Evolutionary conservation across 1,140 invertebrate species (phyloP).

Genomic region (Drosophila fuyamai): DNA sequence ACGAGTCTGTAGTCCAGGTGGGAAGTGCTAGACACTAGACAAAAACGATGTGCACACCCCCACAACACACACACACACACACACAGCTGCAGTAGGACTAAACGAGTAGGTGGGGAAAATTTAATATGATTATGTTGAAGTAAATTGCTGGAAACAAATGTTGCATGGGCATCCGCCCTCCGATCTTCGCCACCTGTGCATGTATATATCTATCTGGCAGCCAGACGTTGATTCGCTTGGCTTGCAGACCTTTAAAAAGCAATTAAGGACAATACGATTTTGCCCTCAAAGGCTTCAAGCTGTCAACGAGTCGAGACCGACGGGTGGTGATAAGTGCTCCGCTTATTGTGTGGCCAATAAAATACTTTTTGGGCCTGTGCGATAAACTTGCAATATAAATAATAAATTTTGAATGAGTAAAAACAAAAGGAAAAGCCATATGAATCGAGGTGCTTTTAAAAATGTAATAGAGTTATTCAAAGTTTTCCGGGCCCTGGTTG

Average conservation of each 20-base stretch:
- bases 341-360: conserved; percentile 45
- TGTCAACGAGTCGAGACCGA: conserved; percentile 20
- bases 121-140: conserved; percentile 82
- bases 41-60: conserved; percentile 76
- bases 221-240: conserved; percentile 45
- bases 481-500: conserved; percentile 1
- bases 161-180: conserved; percentile 53
- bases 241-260: conserved; percentile 63
- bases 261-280: conserved; percentile 68
- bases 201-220: not conserved
- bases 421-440: conserved; percentile 1
- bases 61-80: conserved; percentile 4
- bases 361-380: conserved; percentile 16
- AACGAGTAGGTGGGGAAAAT: conserved; percentile 75
- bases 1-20: conserved; percentile 49
- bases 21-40: conserved; percentile 75
- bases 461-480: conserved; percentile 32
- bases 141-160: conserved; percentile 82
- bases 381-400: conserved; percentile 40
- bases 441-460: conserved; percentile 5
- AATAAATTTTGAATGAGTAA: conserved; percentile 22
- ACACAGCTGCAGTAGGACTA: conserved; percentile 37
- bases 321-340: conserved; percentile 16
- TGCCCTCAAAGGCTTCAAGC: conserved; percentile 38
- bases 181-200: conserved; percentile 18